Percentiles rank a stretch among this genome's conserved stretches.
These are phyloP conservation scores for Lamellibrachia columna DNA, from an alignment of 2,888 invertebrate genomes.

Conservation along the genomic window DNA sequence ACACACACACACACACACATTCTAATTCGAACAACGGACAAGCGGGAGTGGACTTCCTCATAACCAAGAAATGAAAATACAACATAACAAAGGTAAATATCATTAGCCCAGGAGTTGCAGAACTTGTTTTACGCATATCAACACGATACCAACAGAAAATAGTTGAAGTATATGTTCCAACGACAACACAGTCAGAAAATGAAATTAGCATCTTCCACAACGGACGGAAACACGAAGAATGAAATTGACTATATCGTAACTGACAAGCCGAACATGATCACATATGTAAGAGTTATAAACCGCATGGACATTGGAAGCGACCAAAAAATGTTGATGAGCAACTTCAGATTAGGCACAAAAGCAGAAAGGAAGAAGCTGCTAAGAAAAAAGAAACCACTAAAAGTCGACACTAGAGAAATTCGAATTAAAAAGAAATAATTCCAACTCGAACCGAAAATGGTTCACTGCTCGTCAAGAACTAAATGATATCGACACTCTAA, in stretches of 20 bases:
- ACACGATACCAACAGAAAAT: neutral
- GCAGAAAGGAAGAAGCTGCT: neutral
- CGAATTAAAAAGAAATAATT: neutral
- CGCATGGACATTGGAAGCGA: neutral
- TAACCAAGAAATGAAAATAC: neutral
- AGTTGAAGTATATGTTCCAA: neutral
- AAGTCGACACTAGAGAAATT: neutral
- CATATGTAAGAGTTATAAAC: neutral
- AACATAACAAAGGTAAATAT: neutral
- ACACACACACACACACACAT: too few relatives aligned
- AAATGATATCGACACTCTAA: neutral
- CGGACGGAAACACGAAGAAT: neutral
- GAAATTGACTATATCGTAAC: neutral
- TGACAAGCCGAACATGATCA: neutral
- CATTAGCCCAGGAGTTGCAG: neutral
- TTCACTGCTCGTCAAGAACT: neutral
- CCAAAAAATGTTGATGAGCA: neutral
- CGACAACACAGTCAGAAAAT: neutral
- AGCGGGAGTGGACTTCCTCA: neutral
- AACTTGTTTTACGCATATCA: neutral
- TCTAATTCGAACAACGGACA: neutral
- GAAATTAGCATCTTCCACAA: neutral
- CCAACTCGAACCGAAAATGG: neutral
- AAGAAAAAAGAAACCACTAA: neutral
- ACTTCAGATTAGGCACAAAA: neutral